Evolutionary conservation across 2,888 invertebrate species (phyloP).

Genomic region (Penaeus monodon): DNA sequence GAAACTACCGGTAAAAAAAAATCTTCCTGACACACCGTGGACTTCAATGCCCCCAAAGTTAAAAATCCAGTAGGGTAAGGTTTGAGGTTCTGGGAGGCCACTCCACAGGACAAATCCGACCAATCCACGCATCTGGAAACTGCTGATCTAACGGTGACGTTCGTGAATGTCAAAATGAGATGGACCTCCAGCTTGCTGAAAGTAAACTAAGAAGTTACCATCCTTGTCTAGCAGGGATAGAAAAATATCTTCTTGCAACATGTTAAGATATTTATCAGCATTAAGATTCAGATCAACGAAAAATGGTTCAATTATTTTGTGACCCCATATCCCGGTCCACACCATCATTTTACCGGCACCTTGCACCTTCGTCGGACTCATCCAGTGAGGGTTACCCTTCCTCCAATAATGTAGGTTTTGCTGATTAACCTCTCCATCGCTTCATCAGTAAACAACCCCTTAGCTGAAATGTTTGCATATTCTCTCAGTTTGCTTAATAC

Average conservation of each 20-base stretch:
- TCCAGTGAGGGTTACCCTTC: slow-evolving; percentile 9
- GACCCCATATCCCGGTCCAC: slow-evolving; percentile 34
- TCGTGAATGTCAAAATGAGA: slow-evolving; percentile 19
- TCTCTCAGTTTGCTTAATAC: neutral
- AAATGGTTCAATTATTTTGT: slow-evolving; percentile 37
- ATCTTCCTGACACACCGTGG: too few relatives aligned
- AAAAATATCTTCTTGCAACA: neutral
- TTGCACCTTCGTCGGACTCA: slow-evolving; percentile 2
- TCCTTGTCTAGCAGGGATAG: slow-evolving; percentile 42
- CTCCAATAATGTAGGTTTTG: slow-evolving; percentile 2
- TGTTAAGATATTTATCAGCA: slow-evolving; percentile 36
- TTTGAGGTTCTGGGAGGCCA: too few relatives aligned
- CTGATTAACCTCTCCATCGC: neutral
- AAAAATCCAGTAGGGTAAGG: too few relatives aligned
- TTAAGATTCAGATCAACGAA: slow-evolving; percentile 33
- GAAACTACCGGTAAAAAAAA: too few relatives aligned
- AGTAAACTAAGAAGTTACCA: slow-evolving; percentile 31
- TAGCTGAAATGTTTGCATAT: neutral
- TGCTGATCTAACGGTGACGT: slow-evolving; percentile 22
- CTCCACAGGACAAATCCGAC: slow-evolving; percentile 37
- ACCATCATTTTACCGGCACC: slow-evolving; percentile 31
- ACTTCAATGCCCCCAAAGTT: too few relatives aligned
- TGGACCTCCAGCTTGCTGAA: neutral
- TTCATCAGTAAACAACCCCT: neutral
- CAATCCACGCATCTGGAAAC: slow-evolving; percentile 36